phyloP scores from a whole-genome alignment of 2,113 vertebrate genomes.

The Thinocorus orbignyianus region DNA sequence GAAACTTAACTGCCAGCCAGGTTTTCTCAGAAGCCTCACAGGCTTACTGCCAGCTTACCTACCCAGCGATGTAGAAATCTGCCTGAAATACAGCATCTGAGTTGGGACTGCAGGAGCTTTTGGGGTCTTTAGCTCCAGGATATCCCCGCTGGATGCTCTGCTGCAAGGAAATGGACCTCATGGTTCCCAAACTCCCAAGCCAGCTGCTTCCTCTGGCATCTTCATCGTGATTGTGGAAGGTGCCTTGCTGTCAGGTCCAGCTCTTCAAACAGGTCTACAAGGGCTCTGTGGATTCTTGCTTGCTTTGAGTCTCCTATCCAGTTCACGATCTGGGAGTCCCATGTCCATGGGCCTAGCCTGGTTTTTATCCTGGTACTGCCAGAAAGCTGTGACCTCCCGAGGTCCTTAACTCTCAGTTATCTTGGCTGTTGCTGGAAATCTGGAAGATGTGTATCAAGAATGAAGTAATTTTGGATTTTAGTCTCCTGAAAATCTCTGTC shows the following conservation, averaged over 20 bases:
- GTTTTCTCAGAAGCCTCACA: background rate
- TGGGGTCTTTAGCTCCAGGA: background rate
- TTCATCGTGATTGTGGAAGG: background rate
- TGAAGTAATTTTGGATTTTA: background rate
- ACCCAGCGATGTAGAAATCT: background rate
- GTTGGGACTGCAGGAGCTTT: background rate
- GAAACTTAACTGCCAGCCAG: slow-evolving; percentile 4
- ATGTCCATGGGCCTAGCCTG: background rate
- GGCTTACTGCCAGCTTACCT: background rate
- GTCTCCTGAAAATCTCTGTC: background rate
- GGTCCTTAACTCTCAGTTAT: background rate
- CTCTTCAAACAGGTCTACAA: background rate
- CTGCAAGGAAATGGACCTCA: background rate
- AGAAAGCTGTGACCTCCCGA: background rate
- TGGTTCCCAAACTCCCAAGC: background rate
- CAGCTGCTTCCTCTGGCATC: background rate
- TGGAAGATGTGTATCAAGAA: background rate
- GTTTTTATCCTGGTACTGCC: background rate
- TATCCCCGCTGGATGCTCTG: background rate
- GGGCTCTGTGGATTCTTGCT: background rate
- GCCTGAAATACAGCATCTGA: background rate
- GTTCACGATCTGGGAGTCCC: background rate
- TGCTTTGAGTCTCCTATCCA: background rate
- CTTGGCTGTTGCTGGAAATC: background rate
- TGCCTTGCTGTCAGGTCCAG: background rate